These are phyloP conservation scores for Ondatra zibethicus DNA, from an alignment of 2,113 vertebrate species.

Conservation along the genomic window DNA sequence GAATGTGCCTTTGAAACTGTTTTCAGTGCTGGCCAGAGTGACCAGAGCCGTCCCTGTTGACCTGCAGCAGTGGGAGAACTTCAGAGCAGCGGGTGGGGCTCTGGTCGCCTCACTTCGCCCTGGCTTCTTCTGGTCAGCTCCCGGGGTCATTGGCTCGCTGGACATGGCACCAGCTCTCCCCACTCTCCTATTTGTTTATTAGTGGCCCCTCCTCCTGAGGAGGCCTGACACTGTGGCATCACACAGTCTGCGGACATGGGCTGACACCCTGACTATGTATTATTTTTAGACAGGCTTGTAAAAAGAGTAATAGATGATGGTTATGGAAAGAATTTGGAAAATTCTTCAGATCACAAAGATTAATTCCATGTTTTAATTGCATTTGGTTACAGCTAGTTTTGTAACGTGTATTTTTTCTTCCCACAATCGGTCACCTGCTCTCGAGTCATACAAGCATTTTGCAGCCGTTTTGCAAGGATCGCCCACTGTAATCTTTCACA, in stretches of 20 bases:
- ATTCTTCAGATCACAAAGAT: constrained; percentile 22
- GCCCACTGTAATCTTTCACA: neutral
- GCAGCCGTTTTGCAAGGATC: neutral
- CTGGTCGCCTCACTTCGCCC: neutral
- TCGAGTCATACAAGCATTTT: neutral
- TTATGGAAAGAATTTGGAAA: neutral
- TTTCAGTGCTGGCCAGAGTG: neutral
- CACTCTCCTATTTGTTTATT: neutral
- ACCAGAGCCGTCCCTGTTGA: neutral
- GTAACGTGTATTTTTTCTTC: neutral
- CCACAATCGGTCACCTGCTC: neutral
- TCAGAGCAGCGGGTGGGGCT: neutral
- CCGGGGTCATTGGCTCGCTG: constrained; percentile 22
- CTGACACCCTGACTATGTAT: neutral
- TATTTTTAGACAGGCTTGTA: neutral
- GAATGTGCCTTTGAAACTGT: neutral
- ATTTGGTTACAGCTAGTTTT: constrained; percentile 1
- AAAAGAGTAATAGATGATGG: neutral
- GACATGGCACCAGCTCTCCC: neutral
- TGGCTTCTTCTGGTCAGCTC: neutral
- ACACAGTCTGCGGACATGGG: neutral
- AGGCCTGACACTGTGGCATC: neutral
- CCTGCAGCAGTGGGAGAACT: neutral
- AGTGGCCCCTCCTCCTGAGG: neutral
- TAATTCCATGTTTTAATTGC: neutral